Base-by-base conservation (phyloP, 2,888 invertebrate genomes). In the Drosophila eohydei region DNA sequence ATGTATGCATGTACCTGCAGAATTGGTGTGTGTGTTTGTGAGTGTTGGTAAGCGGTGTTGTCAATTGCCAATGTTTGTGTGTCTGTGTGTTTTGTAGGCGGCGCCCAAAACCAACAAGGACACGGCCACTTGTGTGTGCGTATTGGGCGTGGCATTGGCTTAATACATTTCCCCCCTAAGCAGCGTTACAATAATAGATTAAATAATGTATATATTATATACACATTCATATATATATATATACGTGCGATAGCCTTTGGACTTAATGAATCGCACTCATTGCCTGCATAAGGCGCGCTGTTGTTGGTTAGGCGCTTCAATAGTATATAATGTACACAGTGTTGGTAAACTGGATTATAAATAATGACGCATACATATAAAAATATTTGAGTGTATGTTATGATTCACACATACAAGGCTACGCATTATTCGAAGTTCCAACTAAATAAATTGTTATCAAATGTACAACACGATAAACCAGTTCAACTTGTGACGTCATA, bases 161-260 rank as follows among this genome's bases (percentile, higher is more conserved):
- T 46, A 32, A 21, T n/a, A 57, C 30, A 41, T 14, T 4, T 38
- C 38, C 16, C 11, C 16, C 1, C 26, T 11, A 11, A 14, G 14
- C 28, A 4, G 4, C 46, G 8, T n/a, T n/a, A n/a, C 21, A 32
- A 9, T 32, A 11, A 2, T 12, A 21, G 21, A 28, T 16, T 41
- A 43, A 21, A 28, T 36, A 32, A 11, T 54, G 21, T 32, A 16
- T n/a, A 2, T 48, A 30, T 21, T n/a, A 59, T 40, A 34, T 34
- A 14, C 14, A 34, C 26, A 11, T 38, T 11, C 32, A 50, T 34
- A 11, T 21, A 16, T 11, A 26, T 4, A 5, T 12, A 11, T 32
- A 32, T 11, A 65, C 59, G 54, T 66, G 43, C 52, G 57, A 63
- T 77, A 78, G 78, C 77, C 74, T 77, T 78, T 77, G 77, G 78